A percentile compares a stretch with the other conserved stretches of the same genome.
Evolutionary conservation across 2,113 vertebrate genomes (phyloP).

Genomic region (Chionis minor): DNA sequence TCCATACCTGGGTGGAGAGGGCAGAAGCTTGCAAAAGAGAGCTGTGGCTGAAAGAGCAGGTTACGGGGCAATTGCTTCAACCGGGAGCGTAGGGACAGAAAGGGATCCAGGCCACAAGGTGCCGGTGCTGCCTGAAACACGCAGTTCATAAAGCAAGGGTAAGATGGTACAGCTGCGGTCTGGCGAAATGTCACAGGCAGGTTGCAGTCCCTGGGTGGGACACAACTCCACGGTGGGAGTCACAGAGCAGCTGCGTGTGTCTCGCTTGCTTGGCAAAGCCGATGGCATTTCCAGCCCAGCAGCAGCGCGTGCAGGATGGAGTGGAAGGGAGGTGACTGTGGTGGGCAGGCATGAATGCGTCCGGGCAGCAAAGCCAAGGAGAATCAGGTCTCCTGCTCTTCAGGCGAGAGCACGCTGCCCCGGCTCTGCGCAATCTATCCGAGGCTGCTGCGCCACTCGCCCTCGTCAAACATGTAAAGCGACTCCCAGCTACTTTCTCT

Average conservation of each 20-base stretch:
- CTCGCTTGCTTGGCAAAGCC: background rate
- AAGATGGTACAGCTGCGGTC: background rate
- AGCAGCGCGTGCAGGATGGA: rapidly evolving
- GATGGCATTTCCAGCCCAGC: background rate
- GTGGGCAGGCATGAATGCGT: background rate
- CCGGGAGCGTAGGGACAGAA: background rate
- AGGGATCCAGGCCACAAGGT: background rate
- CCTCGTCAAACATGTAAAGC: background rate
- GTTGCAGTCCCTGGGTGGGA: background rate
- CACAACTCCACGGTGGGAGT: background rate
- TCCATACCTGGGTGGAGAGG: background rate
- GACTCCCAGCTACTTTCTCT: background rate
- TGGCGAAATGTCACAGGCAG: background rate
- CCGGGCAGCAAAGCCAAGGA: background rate
- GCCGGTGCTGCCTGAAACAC: background rate
- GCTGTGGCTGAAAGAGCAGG: background rate
- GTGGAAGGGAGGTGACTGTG: rapidly evolving
- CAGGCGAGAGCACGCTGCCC: background rate
- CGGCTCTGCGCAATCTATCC: background rate
- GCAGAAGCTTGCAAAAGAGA: background rate
- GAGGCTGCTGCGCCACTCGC: background rate
- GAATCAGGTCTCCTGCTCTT: background rate
- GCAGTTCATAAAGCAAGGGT: background rate
- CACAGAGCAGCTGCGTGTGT: rapidly evolving
- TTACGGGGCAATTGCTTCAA: background rate